Base-by-base conservation (phyloP, 2,797 vertebrate species). In the Periophthalmus magnuspinnatus region DNA sequence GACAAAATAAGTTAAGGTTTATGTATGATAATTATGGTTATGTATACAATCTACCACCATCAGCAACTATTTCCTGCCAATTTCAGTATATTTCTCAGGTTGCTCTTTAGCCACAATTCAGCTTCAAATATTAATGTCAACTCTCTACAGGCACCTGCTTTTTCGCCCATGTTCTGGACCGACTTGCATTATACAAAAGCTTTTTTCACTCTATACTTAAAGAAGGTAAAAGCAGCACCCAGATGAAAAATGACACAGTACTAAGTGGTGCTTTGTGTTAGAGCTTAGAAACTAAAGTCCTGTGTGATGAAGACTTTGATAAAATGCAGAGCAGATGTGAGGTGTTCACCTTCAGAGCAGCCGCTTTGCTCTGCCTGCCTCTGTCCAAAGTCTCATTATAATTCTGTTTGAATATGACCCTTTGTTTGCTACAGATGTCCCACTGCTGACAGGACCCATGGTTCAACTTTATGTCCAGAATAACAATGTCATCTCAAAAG, bases 381-480 rank as follows among this genome's bases (percentile, higher is more conserved):
- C 33, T 1, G 41, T 47, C 67, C 68, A 7, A 0, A 54, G 54
- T 48, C 82, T 79, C 75, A 84, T 88, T 80, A 74, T 41, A 56
- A 87, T 86, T 86, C 84, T 74, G 80, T 56, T 61, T 0, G 3
- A 69, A 69, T 68, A 59, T 57, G 59, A 75, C 76, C 70, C 73
- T 74, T 73, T 80, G 68, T 77, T 81, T 77, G 68, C 68, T 77
- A 73, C 78, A 81, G 76, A 80, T 88, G 80, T 86, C 74, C 56
- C 2, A 22, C 28, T 65, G 65, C 78, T 75, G 73, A 64, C 75
- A 71, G 71, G 69, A 82, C 71, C 74, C 64, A 68, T 71, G 79
- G 86, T 79, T 79, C 77, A 82, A 48, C 10, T 1, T 67, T 55
- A 33, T 24, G 77, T 78, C 41, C 61, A 13, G 76, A 80, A 80